A percentile compares a stretch with the other conserved stretches of the same genome.
phyloP scores from a whole-genome alignment of 1,140 invertebrate genomes.

The Camponotus pennsylvanicus region DNA sequence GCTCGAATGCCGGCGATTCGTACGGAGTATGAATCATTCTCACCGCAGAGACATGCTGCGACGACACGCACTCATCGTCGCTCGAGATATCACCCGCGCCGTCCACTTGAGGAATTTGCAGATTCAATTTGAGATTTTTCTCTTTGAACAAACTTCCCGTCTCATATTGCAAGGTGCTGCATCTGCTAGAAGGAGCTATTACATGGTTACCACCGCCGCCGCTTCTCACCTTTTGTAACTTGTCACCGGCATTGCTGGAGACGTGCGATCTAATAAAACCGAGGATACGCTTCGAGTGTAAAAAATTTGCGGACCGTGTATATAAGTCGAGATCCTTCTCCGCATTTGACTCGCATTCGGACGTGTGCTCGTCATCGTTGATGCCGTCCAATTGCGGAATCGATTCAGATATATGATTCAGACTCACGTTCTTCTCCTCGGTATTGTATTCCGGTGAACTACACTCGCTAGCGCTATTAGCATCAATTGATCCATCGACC shows the following conservation, averaged over 20 bases:
- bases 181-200: neutral
- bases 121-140: constrained; percentile 64
- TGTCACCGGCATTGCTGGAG: constrained; percentile 27
- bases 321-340: constrained; percentile 56
- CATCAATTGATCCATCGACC: constrained; percentile 89
- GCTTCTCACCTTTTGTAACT: constrained; percentile 40
- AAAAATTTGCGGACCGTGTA: constrained; percentile 41
- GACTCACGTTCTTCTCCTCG: constrained; percentile 74
- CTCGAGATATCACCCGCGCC: constrained; percentile 90
- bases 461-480: constrained; percentile 84
- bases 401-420: constrained; percentile 44
- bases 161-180: neutral
- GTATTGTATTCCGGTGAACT: constrained; percentile 82
- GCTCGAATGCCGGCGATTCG: constrained; percentile 65
- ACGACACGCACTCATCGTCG: constrained; percentile 82
- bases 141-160: constrained; percentile 41
- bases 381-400: constrained; percentile 80
- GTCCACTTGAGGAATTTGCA: constrained; percentile 90
- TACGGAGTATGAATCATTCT: constrained; percentile 80
- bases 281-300: constrained; percentile 63
- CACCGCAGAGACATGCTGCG: constrained; percentile 77
- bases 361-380: constrained; percentile 78
- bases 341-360: constrained; percentile 58
- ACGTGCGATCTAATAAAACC: constrained; percentile 64
- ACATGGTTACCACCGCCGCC: neutral